Conservation (phyloP, 2,797 vertebrate species). For the Rhinogobio ventralis region DNA sequence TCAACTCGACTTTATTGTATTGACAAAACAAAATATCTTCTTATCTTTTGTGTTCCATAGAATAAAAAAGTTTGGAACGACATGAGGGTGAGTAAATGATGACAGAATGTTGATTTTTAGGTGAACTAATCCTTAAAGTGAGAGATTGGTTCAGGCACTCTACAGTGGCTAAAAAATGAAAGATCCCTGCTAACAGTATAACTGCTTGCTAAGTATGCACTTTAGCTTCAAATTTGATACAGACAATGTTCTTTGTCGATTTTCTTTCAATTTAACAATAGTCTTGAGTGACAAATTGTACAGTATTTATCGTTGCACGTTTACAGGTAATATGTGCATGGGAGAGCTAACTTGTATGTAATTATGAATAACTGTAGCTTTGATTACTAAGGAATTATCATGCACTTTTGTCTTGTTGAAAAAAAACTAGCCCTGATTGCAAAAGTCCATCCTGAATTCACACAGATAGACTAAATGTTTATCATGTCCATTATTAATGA, state of each 20-base stretch:
- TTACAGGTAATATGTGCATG: slow-evolving; percentile 56
- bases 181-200: slow-evolving; percentile 45
- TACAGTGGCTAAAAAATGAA: not conserved
- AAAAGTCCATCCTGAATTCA: not conserved
- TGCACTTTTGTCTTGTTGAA: slow-evolving; percentile 46
- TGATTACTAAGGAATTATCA: slow-evolving; percentile 33
- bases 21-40: not conserved
- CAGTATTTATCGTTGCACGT: slow-evolving; percentile 47
- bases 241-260: not conserved
- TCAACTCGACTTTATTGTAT: not conserved
- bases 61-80: not conserved
- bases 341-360: slow-evolving; percentile 40
- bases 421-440: slow-evolving; percentile 2
- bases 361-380: slow-evolving; percentile 30
- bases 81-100: not conserved
- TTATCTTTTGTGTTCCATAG: not conserved
- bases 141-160: not conserved
- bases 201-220: slow-evolving; percentile 56
- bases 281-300: slow-evolving; percentile 18
- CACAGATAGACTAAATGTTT: slow-evolving; percentile 1
- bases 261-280: slow-evolving; percentile 5
- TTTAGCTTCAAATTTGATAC: slow-evolving; percentile 50
- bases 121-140: not conserved
- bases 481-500: slow-evolving; percentile 12
- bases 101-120: not conserved